Evolutionary conservation across 1,140 invertebrate species (phyloP), one percentile per base, ranked within the genome.

Genomic region (Carposina sasakii): DNA sequence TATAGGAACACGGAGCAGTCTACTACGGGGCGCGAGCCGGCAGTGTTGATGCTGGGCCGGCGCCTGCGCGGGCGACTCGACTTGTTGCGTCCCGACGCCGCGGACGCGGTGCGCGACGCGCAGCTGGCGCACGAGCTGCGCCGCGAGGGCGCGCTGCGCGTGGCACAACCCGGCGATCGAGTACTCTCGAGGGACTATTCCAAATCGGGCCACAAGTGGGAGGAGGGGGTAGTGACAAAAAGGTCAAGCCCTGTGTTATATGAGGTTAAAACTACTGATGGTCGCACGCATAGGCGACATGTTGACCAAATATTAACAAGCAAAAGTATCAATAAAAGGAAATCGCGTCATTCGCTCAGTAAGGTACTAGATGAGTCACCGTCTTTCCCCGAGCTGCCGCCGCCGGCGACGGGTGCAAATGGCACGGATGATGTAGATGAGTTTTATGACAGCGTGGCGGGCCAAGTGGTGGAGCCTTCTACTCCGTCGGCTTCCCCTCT

Each of bases 1-100:
- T 63, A 58, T 20, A 21, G 52, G 30, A 62, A 62, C 26, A 52
- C 47, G 2, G 48, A 48, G 17, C 59, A 61, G 9, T 37, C 44
- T 28, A 57, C 46, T 0, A 62, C 53, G 5, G 48, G 54, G n/a
- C 33, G 48, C 3, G 50, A 51, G 26, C 52, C 17, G 13, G 36
- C 36, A 13, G 36, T 39, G 22, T 17, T 15, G 10, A 8, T 43
- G 23, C n/a, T 24, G 22, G 41, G 41, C 8, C 10, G 19, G 12
- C 17, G 36, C 9, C 10, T 39, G 36, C 36, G 36, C 20, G 36
- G 36, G 17, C 36, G 36, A 9, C 20, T 39, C 17, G 36, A 39
- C 19, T 21, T 39, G 19, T n/a, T 39, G 36, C 36, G 36, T 5
- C 36, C 36, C 19, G 19, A 39, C 36, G 36, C 19, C 5, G 19